phyloP scores from a whole-genome alignment of 2,113 vertebrate species.

The Ammospiza caudacuta region DNA sequence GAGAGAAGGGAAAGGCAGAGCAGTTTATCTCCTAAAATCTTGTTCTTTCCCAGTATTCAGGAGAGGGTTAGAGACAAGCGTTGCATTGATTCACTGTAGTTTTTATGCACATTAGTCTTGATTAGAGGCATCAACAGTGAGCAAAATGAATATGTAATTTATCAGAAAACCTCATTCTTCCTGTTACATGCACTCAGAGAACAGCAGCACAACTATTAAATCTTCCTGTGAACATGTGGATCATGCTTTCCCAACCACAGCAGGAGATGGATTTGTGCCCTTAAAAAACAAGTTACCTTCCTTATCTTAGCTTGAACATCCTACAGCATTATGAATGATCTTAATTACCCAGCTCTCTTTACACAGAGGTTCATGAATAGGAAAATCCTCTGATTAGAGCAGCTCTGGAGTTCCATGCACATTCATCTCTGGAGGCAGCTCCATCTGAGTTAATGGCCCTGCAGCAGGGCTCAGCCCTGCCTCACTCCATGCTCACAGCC shows the following conservation, averaged over 20 bases:
- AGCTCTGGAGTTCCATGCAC: background rate
- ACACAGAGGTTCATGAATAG: slow-evolving; percentile 15
- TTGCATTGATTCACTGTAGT: background rate
- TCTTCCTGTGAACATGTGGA: background rate
- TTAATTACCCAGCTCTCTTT: slow-evolving; percentile 19
- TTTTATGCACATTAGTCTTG: background rate
- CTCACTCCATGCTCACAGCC: background rate
- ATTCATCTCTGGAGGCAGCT: slow-evolving; percentile 17
- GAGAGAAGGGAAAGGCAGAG: background rate
- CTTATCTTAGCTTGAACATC: slow-evolving; percentile 12
- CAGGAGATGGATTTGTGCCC: background rate
- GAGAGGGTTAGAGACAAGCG: background rate
- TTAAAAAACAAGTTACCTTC: slow-evolving; percentile 7
- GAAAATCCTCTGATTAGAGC: slow-evolving; percentile 3
- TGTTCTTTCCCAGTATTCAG: background rate
- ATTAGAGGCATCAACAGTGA: background rate
- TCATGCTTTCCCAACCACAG: background rate
- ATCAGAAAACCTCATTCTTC: background rate
- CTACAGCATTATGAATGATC: background rate
- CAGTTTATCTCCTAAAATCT: background rate
- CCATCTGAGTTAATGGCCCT: background rate
- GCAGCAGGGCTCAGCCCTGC: background rate
- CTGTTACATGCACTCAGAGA: background rate
- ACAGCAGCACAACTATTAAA: background rate
- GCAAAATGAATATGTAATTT: background rate